Percentiles rank a stretch among this genome's conserved stretches.
These are phyloP conservation scores for Radopholus similis DNA, from an alignment of 1,140 invertebrate genomes.

Conservation along the genomic window DNA sequence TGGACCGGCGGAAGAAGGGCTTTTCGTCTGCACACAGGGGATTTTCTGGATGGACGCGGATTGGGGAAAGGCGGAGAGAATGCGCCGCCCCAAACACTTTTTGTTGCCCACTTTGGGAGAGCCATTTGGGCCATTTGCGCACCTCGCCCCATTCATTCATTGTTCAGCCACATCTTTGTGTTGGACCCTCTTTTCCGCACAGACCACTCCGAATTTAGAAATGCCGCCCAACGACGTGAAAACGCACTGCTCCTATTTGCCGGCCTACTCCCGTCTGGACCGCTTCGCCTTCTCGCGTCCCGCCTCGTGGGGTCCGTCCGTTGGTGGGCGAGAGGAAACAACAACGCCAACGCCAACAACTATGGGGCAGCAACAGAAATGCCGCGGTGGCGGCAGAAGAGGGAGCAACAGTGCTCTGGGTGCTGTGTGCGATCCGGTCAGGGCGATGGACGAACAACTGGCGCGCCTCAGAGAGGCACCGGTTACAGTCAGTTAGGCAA, in stretches of 20 bases:
- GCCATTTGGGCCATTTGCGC: no score
- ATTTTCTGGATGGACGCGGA: no score
- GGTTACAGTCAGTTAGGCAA: not conserved
- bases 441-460: not conserved
- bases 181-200: no score
- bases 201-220: not conserved
- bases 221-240: not conserved
- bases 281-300: not conserved
- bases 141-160: not conserved
- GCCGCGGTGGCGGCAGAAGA: no score
- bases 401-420: not conserved
- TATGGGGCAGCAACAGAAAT: not conserved
- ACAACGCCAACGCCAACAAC: no score
- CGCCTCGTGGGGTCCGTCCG: not conserved
- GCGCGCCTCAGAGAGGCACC: slow-evolving; percentile 9
- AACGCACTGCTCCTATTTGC: not conserved
- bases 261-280: not conserved
- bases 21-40: no score
- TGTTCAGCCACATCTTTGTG: not conserved
- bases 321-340: no score
- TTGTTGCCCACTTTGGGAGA: no score
- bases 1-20: no score
- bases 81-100: no score
- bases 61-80: no score
- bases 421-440: not conserved